Evolutionary conservation across 2,888 invertebrate genomes (phyloP).

Genomic region (Zygothrica quintamaculata): DNA sequence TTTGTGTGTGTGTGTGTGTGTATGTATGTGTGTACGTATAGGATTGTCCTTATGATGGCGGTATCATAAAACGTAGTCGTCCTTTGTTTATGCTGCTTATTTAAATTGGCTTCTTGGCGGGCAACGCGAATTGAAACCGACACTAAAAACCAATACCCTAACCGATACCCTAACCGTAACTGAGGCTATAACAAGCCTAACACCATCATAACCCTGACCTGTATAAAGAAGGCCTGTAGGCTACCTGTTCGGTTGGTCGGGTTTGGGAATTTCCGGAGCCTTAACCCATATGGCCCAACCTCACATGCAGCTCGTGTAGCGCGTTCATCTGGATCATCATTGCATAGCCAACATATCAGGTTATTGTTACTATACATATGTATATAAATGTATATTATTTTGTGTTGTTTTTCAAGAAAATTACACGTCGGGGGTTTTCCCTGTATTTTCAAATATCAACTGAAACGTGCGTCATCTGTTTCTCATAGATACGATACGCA

Average conservation of each 20-base stretch:
- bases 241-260: constrained; percentile 52
- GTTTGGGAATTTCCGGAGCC: constrained; percentile 62
- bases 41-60: constrained; percentile 6
- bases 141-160: constrained; percentile 4
- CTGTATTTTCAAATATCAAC: background rate
- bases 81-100: constrained; percentile 80
- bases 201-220: constrained; percentile 15
- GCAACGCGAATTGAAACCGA: constrained; percentile 42
- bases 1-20: too few relatives aligned
- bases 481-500: constrained; percentile 14
- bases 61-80: constrained; percentile 59
- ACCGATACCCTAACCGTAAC: too few relatives aligned
- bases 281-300: constrained; percentile 65
- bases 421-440: constrained; percentile 51
- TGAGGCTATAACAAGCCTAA: too few relatives aligned
- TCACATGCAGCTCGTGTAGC: background rate
- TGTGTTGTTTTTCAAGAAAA: constrained; percentile 59
- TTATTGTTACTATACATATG: constrained; percentile 35
- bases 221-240: background rate
- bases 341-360: constrained; percentile 25
- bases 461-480: constrained; percentile 64
- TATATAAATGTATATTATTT: too few relatives aligned
- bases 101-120: constrained; percentile 81
- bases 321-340: constrained; percentile 56
- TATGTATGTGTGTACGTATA: background rate